A percentile compares a stretch with the other conserved stretches of the same genome.
Conservation (phyloP, 2,113 vertebrate species). For the Stigmatopora argus region DNA sequence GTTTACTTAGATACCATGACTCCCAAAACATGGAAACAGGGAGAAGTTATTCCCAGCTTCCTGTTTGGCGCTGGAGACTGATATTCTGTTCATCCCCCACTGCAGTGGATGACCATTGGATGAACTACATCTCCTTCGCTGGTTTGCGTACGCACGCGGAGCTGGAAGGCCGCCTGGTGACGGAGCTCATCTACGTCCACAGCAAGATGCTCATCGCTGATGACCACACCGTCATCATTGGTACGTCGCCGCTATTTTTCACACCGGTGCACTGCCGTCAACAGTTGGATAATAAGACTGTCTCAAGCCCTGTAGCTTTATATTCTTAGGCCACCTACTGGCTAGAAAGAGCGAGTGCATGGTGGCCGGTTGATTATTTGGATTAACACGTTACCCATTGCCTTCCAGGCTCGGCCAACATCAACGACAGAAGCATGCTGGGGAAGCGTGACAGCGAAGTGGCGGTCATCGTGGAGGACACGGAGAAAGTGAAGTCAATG, state of each 20-base stretch:
- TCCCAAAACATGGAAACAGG: no score
- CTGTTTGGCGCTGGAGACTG: not conserved
- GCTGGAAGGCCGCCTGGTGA: constrained; percentile 85
- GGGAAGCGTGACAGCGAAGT: constrained; percentile 96
- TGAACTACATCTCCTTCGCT: constrained; percentile 96
- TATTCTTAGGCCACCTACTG: constrained; percentile 46
- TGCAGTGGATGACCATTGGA: constrained; percentile 93
- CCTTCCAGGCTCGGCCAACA: constrained; percentile 88
- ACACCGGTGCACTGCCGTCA: constrained; percentile 13
- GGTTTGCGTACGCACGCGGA: constrained; percentile 89
- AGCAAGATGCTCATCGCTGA: constrained; percentile 96
- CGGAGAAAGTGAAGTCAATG: constrained; percentile 70
- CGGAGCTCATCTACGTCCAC: constrained; percentile 96
- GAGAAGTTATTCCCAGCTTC: no score
- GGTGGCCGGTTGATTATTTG: not conserved
- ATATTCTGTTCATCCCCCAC: not conserved
- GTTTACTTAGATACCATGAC: not conserved
- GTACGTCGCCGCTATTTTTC: constrained; percentile 66
- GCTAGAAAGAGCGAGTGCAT: not conserved
- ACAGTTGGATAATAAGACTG: not conserved
- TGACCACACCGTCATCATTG: constrained; percentile 93
- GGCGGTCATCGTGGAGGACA: constrained; percentile 87
- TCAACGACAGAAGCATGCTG: constrained; percentile 98
- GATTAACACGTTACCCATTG: not conserved
- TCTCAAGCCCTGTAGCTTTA: not conserved